These are phyloP conservation scores for Tychaedon coryphoeus DNA, from an alignment of 2,113 vertebrate genomes.

Conservation along the genomic window DNA sequence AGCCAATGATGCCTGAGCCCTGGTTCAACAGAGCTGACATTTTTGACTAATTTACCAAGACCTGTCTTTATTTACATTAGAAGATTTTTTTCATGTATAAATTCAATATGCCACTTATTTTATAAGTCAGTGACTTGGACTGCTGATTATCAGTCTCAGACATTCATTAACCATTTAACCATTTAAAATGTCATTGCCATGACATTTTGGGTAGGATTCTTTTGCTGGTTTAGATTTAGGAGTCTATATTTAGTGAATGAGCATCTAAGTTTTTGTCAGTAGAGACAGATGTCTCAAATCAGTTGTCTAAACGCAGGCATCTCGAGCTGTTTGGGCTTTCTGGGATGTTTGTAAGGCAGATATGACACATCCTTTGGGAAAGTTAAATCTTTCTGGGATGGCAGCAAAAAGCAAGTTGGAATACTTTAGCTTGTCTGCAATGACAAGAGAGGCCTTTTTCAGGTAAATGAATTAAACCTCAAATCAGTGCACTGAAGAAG, in stretches of 20 bases:
- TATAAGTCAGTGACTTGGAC: neutral
- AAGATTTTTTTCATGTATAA: neutral
- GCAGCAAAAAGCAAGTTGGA: neutral
- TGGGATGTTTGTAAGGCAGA: neutral
- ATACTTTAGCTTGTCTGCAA: neutral
- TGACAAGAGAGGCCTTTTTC: neutral
- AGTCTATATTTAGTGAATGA: neutral
- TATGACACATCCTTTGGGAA: neutral
- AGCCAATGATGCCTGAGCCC: neutral
- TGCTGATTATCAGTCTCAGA: neutral
- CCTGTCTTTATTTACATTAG: neutral
- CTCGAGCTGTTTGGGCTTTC: neutral
- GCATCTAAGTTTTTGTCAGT: neutral
- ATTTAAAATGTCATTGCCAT: too few species aligned
- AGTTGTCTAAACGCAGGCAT: neutral
- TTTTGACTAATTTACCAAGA: neutral
- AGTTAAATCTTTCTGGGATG: neutral
- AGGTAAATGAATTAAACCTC: neutral
- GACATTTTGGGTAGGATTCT: neutral
- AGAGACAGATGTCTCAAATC: neutral
- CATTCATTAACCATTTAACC: neutral
- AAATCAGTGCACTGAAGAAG: neutral
- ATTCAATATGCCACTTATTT: neutral
- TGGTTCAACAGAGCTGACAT: neutral
- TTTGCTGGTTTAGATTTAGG: neutral